Evolutionary conservation across 2,888 invertebrate species (phyloP).

Genomic region (Allygus modestus): DNA sequence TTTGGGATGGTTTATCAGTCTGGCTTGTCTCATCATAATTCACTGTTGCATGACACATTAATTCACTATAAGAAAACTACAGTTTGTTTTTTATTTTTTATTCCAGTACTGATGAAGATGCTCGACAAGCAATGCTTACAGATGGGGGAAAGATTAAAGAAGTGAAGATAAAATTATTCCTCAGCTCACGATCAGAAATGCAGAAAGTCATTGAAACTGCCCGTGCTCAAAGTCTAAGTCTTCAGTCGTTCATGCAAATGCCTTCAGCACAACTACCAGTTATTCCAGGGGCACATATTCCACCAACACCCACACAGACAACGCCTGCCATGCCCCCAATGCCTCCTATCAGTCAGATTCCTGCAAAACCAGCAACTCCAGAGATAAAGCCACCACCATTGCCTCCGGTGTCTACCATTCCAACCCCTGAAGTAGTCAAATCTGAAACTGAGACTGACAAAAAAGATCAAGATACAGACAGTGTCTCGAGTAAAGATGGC

Average conservation of each 20-base stretch:
- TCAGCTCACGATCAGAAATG: conserved; percentile 98
- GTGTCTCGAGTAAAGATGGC: conserved; percentile 75
- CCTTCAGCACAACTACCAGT: conserved; percentile 63
- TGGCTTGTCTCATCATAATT: no score
- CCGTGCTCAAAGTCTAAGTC: conserved; percentile 76
- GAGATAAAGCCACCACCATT: conserved; percentile 45
- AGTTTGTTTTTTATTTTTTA: no score
- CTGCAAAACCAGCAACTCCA: conserved; percentile 41
- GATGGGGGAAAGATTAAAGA: conserved; percentile 94
- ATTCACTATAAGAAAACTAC: no score
- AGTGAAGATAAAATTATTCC: conserved; percentile 90
- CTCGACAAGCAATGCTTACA: conserved; percentile 96
- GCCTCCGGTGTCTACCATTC: conserved; percentile 20
- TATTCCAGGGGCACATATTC: conserved; percentile 61
- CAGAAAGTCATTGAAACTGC: conserved; percentile 97
- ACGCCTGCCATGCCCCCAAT: conserved; percentile 69
- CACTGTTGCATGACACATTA: no score
- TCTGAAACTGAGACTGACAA: conserved; percentile 71
- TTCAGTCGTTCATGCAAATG: conserved; percentile 71
- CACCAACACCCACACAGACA: conserved; percentile 30
- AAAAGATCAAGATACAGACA: conserved; percentile 73
- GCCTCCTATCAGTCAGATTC: conserved; percentile 56
- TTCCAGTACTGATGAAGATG: conserved; percentile 97
- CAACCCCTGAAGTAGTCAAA: conserved; percentile 70
- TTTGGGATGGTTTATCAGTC: no score